Evolutionary conservation across 2,888 invertebrate species (phyloP).

Genomic region (Pristionchus arcanus): DNA sequence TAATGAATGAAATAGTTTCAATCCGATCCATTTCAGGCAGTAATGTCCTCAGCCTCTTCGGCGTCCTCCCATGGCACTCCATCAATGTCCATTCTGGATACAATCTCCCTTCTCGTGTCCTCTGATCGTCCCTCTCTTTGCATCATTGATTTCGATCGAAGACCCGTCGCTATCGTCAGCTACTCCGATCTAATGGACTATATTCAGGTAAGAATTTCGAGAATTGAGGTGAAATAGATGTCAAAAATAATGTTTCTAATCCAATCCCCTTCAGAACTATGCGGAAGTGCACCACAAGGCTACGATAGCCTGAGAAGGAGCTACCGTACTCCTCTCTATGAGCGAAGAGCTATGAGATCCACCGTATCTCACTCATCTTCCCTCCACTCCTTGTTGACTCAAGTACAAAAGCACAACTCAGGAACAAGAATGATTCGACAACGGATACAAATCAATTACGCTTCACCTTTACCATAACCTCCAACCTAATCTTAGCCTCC

Average conservation of each 20-base stretch:
- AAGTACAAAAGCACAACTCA: constrained; percentile 31
- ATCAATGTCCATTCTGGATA: constrained; percentile 66
- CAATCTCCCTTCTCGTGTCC: constrained; percentile 64
- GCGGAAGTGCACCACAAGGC: constrained; percentile 61
- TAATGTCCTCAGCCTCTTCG: constrained; percentile 19
- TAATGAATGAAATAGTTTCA: too few species aligned
- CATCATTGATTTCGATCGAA: constrained; percentile 65
- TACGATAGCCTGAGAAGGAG: constrained; percentile 55
- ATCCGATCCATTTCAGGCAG: not conserved
- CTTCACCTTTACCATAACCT: constrained; percentile 14
- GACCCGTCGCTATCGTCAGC: constrained; percentile 72
- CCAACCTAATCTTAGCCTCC: not conserved
- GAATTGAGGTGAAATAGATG: not conserved
- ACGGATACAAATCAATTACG: constrained; percentile 46
- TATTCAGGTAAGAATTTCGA: constrained; percentile 59
- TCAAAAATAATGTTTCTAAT: not conserved
- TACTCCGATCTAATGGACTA: constrained; percentile 75
- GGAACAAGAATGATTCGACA: constrained; percentile 48
- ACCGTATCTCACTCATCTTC: constrained; percentile 29
- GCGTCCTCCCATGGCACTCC: constrained; percentile 34
- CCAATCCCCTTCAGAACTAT: constrained; percentile 53
- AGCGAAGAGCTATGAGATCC: not conserved
- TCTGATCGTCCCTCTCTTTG: constrained; percentile 59
- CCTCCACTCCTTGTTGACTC: constrained; percentile 35
- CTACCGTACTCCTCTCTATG: constrained; percentile 21